phyloP scores from a whole-genome alignment of 2,888 invertebrate species.

The Hyposoter didymator region DNA sequence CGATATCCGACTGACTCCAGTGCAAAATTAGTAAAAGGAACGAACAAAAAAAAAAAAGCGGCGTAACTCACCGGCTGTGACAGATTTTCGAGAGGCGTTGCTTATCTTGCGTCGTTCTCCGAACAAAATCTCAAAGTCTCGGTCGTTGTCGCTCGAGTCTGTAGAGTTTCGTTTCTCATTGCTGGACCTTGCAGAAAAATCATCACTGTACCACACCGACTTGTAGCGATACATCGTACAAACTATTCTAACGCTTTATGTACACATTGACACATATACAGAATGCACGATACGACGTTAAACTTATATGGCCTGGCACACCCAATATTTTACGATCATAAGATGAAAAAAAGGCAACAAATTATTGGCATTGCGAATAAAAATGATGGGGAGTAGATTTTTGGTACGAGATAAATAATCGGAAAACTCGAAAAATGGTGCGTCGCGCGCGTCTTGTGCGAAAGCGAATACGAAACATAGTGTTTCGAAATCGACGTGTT shows the following conservation, averaged over 20 bases:
- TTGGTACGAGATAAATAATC: background rate
- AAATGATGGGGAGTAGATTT: background rate
- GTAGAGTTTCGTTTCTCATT: constrained; percentile 60
- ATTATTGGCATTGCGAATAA: background rate
- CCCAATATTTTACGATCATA: background rate
- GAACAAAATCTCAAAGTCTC: constrained; percentile 30
- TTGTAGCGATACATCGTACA: constrained; percentile 72
- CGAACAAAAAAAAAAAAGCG: constrained; percentile 27
- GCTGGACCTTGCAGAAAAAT: constrained; percentile 62
- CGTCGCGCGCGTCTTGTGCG: background rate
- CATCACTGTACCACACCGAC: constrained; percentile 74
- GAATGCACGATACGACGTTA: background rate
- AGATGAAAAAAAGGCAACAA: background rate
- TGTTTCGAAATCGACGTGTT: background rate
- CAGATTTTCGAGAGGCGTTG: constrained; percentile 45
- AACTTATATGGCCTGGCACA: background rate
- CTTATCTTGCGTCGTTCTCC: constrained; percentile 33
- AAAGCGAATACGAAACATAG: background rate
- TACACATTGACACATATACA: background rate
- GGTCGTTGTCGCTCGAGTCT: constrained; percentile 41
- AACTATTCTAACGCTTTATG: constrained; percentile 5
- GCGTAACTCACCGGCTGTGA: constrained; percentile 54
- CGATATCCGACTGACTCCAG: background rate
- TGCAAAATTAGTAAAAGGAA: background rate
- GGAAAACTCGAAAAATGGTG: background rate